phyloP scores from a whole-genome alignment of 2,113 vertebrate genomes.

The Hystrix brachyura region DNA sequence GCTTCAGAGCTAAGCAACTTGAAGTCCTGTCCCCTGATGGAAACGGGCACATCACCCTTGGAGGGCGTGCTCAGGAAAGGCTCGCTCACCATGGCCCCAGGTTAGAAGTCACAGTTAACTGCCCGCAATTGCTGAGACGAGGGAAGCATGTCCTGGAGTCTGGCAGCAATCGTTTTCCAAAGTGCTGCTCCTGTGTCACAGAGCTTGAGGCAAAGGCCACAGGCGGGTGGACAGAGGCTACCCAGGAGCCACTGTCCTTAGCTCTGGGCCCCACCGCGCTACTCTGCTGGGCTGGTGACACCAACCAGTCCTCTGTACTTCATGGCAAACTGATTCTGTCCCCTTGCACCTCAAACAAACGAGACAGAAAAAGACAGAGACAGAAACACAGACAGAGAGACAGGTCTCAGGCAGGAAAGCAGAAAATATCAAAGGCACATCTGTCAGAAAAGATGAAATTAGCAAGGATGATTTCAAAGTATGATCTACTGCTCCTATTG shows the following conservation, averaged over 20 bases:
- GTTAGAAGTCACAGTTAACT: neutral
- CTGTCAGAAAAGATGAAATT: neutral
- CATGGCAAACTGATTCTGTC: neutral
- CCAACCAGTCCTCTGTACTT: neutral
- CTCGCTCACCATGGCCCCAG: neutral
- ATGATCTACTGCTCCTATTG: neutral
- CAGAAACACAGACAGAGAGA: neutral
- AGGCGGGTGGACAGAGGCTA: neutral
- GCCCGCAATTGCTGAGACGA: neutral
- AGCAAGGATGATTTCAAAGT: neutral
- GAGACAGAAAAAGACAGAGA: neutral
- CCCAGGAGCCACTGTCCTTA: too few species aligned
- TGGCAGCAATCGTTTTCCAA: neutral
- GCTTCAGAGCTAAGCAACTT: neutral
- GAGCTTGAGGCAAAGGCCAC: neutral
- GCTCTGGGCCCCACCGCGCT: rapidly evolving
- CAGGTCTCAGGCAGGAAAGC: neutral
- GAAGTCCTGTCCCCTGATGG: neutral
- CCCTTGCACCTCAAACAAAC: neutral
- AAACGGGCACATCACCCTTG: neutral
- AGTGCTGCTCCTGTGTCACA: neutral
- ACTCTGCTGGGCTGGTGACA: neutral
- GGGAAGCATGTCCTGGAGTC: neutral
- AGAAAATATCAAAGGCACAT: neutral
- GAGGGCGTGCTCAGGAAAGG: neutral